Evolutionary conservation across 2,113 vertebrate species (phyloP).

Genomic region (Ctenodactylus gundi): DNA sequence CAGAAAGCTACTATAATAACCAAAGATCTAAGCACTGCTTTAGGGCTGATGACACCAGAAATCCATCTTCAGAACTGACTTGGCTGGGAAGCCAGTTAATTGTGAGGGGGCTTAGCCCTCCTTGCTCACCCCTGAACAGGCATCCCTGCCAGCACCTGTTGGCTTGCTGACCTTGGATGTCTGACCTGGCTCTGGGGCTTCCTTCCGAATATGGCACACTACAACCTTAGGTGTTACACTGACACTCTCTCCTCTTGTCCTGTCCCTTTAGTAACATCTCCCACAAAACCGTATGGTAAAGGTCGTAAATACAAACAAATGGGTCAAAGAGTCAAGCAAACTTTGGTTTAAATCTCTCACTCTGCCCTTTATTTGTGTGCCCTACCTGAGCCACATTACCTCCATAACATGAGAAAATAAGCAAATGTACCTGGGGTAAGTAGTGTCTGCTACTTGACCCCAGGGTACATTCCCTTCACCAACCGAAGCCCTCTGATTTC

Average conservation of each 20-base stretch:
- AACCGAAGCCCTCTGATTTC: not conserved
- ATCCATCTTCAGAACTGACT: not conserved
- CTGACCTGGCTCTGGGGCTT: not conserved
- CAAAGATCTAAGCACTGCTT: not conserved
- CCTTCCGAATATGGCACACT: not conserved
- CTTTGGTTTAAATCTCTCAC: not conserved
- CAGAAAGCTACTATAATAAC: not conserved
- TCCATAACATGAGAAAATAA: not conserved
- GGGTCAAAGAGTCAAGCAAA: not conserved
- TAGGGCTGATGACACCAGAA: not conserved
- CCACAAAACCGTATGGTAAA: not conserved
- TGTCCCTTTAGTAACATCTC: not conserved
- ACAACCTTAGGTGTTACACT: not conserved
- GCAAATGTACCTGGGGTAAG: not conserved
- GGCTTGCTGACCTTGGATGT: not conserved
- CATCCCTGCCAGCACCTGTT: rapidly evolving
- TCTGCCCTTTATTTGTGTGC: not conserved
- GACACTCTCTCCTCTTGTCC: not conserved
- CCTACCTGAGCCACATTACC: not conserved
- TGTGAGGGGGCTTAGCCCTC: not conserved
- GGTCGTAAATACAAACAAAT: too few species aligned
- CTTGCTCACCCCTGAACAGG: not conserved
- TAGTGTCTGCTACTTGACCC: not conserved
- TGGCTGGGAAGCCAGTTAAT: not conserved
- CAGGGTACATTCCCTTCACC: not conserved